These are phyloP conservation scores for Teleopsis dalmanni DNA, from an alignment of 1,140 invertebrate genomes.

Conservation along the genomic window DNA sequence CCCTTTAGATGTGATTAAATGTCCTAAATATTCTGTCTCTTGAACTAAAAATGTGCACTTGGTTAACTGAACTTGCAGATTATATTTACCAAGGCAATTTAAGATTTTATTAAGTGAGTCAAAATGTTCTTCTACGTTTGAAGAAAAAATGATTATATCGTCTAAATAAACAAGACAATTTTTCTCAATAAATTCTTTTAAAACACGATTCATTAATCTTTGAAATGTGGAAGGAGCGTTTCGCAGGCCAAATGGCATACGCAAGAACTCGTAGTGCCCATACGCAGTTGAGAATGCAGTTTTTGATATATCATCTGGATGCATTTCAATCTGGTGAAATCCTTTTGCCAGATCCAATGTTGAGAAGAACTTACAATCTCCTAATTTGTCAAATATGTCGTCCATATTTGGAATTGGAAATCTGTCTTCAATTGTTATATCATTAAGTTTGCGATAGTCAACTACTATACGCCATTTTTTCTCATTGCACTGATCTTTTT, in stretches of 20 bases:
- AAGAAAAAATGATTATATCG: constrained; percentile 19
- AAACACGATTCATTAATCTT: constrained; percentile 14
- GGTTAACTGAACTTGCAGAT: constrained; percentile 44
- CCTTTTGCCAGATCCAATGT: constrained; percentile 17
- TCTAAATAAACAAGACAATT: constrained; percentile 15
- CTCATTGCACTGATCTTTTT: constrained; percentile 20
- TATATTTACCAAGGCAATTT: not conserved
- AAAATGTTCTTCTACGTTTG: constrained; percentile 13
- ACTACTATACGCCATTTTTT: constrained; percentile 37
- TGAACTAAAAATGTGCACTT: constrained; percentile 46
- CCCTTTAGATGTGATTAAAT: not conserved
- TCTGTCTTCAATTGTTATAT: constrained; percentile 13
- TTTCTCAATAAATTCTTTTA: constrained; percentile 10
- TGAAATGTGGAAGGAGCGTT: constrained; percentile 16
- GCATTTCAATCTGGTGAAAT: constrained; percentile 18
- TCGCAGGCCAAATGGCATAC: constrained; percentile 13
- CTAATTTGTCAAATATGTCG: constrained; percentile 11
- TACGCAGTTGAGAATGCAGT: constrained; percentile 20
- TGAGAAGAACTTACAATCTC: constrained; percentile 10
- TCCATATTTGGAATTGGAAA: constrained; percentile 11
- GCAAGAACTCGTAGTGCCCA: constrained; percentile 13
- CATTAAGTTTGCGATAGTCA: constrained; percentile 39
- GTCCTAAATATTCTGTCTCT: constrained; percentile 9
- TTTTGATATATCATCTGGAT: constrained; percentile 14
- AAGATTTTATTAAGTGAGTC: constrained; percentile 2